These are phyloP conservation scores for Drosophila limbata DNA, from an alignment of 2,888 invertebrate genomes.

Conservation along the genomic window DNA sequence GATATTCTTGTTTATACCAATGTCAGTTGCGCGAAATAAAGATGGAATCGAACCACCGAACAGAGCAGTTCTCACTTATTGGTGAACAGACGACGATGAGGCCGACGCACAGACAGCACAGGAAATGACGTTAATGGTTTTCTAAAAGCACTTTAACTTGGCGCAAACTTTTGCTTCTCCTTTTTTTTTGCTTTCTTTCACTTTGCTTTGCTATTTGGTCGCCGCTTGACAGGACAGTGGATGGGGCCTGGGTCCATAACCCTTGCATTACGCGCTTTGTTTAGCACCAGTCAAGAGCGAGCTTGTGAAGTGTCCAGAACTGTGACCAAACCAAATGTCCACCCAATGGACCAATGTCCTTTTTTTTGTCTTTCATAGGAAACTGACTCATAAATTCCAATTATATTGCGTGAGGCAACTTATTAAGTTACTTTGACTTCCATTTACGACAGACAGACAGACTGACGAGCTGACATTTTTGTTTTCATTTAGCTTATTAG, in stretches of 20 bases:
- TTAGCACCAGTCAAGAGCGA: slow-evolving; percentile 43
- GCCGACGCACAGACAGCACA: slow-evolving; percentile 47
- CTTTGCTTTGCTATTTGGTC: slow-evolving; percentile 39
- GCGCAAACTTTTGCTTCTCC: slow-evolving; percentile 55
- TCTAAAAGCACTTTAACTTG: slow-evolving; percentile 80
- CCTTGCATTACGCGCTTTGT: slow-evolving; percentile 74
- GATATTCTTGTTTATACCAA: slow-evolving; percentile 24
- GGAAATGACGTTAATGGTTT: slow-evolving; percentile 79
- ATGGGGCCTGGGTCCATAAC: slow-evolving; percentile 42
- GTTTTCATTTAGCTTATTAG: slow-evolving; percentile 65
- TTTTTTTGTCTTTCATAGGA: slow-evolving; percentile 8
- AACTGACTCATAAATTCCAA: slow-evolving; percentile 75
- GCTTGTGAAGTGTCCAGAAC: slow-evolving; percentile 18
- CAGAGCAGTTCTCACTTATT: slow-evolving; percentile 1
- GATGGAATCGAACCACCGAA: slow-evolving; percentile 12
- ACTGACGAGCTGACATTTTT: slow-evolving; percentile 62
- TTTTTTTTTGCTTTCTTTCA: slow-evolving; percentile 19
- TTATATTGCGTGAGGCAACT: slow-evolving; percentile 75
- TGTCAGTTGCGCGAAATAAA: slow-evolving; percentile 34
- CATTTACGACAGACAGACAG: slow-evolving; percentile 53
- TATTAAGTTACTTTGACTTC: slow-evolving; percentile 71
- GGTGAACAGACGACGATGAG: slow-evolving; percentile 1
- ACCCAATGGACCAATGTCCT: slow-evolving; percentile 33
- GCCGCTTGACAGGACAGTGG: slow-evolving; percentile 12
- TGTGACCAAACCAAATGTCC: slow-evolving; percentile 18